A percentile compares a stretch with the other conserved stretches of the same genome.
phyloP scores from a whole-genome alignment of 1,140 invertebrate species.

The Dolichoris vasculosae region DNA sequence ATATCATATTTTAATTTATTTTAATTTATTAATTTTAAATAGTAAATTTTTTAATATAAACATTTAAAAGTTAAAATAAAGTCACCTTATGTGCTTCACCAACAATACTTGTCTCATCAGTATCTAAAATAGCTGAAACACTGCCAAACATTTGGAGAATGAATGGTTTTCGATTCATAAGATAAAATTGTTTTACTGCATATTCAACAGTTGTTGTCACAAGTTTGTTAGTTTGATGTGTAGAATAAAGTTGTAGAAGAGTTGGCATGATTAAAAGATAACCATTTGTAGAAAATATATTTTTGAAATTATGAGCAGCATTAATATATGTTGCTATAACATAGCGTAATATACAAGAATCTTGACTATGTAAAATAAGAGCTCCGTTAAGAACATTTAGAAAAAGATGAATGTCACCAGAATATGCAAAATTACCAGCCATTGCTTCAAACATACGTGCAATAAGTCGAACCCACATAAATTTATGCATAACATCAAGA shows the following conservation, averaged over 20 bases:
- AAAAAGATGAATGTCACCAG: constrained; percentile 97
- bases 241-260: constrained; percentile 95
- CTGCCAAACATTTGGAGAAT: constrained; percentile 99
- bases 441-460: constrained; percentile 98
- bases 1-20: neutral
- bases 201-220: constrained; percentile 97
- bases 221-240: constrained; percentile 96
- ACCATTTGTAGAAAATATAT: constrained; percentile 98
- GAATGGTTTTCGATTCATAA: constrained; percentile 98
- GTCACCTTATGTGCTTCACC: constrained; percentile 92
- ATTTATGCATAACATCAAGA: constrained; percentile 97
- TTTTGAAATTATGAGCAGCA: constrained; percentile 98
- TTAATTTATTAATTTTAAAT: neutral
- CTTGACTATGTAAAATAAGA: constrained; percentile 96
- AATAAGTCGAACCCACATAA: constrained; percentile 98
- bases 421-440: constrained; percentile 98
- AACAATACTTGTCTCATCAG: constrained; percentile 88
- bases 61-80: constrained; percentile 9
- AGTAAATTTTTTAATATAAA: neutral
- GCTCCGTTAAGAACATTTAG: constrained; percentile 98
- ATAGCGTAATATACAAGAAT: constrained; percentile 94
- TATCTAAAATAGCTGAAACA: constrained; percentile 95
- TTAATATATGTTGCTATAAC: constrained; percentile 98
- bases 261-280: constrained; percentile 99
- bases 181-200: constrained; percentile 98